Evolutionary conservation across 2,888 invertebrate species (phyloP), one percentile per base, ranked within the genome.

Genomic region (Eledone cirrhosa): DNA sequence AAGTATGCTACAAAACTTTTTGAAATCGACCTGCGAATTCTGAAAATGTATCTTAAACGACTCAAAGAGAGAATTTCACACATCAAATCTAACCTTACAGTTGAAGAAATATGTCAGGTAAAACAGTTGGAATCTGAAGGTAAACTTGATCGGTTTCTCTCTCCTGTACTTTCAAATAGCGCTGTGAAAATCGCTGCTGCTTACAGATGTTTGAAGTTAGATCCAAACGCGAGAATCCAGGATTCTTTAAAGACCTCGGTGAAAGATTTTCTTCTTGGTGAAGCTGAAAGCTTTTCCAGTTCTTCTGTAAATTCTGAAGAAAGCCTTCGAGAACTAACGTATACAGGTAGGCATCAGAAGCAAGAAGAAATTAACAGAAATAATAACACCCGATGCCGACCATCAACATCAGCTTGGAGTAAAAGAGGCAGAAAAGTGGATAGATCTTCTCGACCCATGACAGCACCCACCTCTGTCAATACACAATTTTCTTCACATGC

Each of bases 151-250:
- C 83, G 85, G 0, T 63, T 77, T 19, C 77, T 80, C n/a, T 84
- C 82, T 5, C 80, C 83, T 0, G 81, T 85, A 41, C 84, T 85
- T 76, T 77, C 86, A n/a, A 85, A 85, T 27, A 84, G 85, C 63
- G 84, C 87, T 3, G 48, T 85, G 11, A 87, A 86, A 80, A 88
- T 89, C 47, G 85, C 86, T 0, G 86, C 87, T 2, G 88, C 88
- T 8, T 85, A 84, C 24, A 82, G 84, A 48, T 79, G 88, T 67
- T 80, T 88, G 14, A 87, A 86, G 77, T 79, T 87, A 16, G 77
- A 81, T 14, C 48, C 79, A 1, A 59, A 77, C 14, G 33, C 16
- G 2, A 27, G 22, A n/a, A 5, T 41, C 4, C 5, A 24, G 4
- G 29, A 24, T 41, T 0, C 4, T 22, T n/a, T 7, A 4, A 33